Conservation (phyloP, 1,140 invertebrate species). For the Philaenus spumarius region DNA sequence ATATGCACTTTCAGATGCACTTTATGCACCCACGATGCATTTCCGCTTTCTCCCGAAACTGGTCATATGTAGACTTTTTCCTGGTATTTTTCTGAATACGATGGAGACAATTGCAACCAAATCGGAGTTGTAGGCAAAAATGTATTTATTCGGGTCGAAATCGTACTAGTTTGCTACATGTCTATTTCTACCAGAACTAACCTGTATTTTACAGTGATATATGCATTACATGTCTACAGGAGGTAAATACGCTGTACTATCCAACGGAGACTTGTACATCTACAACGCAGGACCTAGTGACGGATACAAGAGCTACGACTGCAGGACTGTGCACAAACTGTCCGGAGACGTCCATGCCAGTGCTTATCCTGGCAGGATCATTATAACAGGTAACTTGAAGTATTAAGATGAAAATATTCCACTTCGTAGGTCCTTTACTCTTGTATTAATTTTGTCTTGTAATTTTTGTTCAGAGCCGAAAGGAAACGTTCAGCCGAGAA, state of each 20-base stretch:
- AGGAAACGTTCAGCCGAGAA: constrained; percentile 58
- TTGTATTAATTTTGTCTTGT: background rate
- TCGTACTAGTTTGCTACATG: no score
- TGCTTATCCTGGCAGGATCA: constrained; percentile 52
- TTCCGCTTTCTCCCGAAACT: no score
- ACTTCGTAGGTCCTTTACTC: no score
- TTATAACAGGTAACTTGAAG: constrained; percentile 49
- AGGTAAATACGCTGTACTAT: constrained; percentile 75
- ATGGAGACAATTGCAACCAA: no score
- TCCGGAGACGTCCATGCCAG: constrained; percentile 61
- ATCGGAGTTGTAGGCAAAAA: no score
- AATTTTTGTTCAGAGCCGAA: constrained; percentile 61
- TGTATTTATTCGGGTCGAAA: no score
- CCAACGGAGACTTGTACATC: constrained; percentile 78
- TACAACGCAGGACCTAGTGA: constrained; percentile 61
- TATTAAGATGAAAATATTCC: background rate
- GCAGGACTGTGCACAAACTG: constrained; percentile 74
- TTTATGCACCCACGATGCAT: no score
- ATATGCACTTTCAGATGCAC: no score
- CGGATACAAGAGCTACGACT: constrained; percentile 69
- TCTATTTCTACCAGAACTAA: no score
- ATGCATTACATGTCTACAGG: constrained; percentile 44
- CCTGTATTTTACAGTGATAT: no score
- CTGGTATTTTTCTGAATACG: no score
- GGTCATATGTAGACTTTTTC: no score